These are phyloP conservation scores for Proisotoma minuta DNA, from an alignment of 2,888 invertebrate species.

Conservation along the genomic window DNA sequence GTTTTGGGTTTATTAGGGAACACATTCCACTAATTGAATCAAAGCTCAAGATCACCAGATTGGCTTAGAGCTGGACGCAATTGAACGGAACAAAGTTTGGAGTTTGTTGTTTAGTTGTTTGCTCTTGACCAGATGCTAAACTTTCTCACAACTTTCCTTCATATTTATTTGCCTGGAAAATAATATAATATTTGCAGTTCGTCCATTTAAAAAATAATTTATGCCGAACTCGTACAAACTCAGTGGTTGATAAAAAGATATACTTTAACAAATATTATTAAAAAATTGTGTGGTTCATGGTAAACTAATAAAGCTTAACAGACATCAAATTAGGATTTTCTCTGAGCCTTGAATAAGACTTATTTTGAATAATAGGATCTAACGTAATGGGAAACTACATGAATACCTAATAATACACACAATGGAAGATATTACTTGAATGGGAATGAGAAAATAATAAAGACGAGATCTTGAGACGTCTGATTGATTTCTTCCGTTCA, in stretches of 20 bases:
- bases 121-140: constrained; percentile 1
- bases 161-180: no score
- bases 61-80: background rate
- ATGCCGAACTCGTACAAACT: no score
- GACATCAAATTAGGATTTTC: no score
- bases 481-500: constrained; percentile 8
- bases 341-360: background rate
- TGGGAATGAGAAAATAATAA: background rate
- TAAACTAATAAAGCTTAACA: background rate
- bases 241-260: no score
- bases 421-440: no score
- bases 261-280: no score
- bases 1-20: background rate
- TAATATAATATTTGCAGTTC: no score
- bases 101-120: background rate
- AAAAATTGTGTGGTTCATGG: no score
- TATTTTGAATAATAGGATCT: background rate
- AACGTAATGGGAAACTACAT: background rate
- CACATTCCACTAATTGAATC: constrained; percentile 4
- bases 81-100: background rate
- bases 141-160: background rate
- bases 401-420: no score
- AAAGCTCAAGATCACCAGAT: constrained; percentile 1
- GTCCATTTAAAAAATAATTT: no score
- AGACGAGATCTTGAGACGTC: background rate